Conservation (phyloP, 2,797 vertebrate genomes). For the Lithobates pipiens region DNA sequence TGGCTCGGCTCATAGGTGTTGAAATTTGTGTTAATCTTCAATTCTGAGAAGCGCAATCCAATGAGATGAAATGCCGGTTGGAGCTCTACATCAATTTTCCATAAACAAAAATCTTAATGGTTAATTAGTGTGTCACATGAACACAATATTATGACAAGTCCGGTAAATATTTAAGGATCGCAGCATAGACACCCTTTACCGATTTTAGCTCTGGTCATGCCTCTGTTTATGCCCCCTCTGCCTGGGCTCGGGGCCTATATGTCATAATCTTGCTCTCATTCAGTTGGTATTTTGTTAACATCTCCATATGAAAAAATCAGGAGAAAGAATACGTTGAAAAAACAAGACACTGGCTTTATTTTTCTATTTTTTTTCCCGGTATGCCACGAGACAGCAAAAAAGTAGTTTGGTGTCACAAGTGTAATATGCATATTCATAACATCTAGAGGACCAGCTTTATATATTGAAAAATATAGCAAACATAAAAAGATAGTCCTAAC, state of each 20-base stretch:
- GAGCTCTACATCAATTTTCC: conserved; percentile 36
- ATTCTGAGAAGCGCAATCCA: not conserved
- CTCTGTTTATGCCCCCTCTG: conserved; percentile 15
- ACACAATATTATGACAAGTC: conserved; percentile 55
- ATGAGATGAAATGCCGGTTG: conserved; percentile 7
- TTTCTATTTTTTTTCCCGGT: too few species aligned
- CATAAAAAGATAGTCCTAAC: too few species aligned
- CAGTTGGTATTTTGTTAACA: conserved; percentile 15
- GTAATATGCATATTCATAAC: too few species aligned
- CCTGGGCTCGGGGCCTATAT: not conserved
- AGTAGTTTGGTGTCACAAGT: too few species aligned
- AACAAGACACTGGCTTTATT: too few species aligned
- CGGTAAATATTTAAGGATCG: conserved; percentile 49
- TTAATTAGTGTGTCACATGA: conserved; percentile 53
- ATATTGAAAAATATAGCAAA: too few species aligned
- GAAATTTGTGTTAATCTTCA: not conserved
- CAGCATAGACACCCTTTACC: not conserved
- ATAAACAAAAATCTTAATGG: conserved; percentile 54
- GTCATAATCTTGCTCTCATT: not conserved
- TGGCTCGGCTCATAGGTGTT: not conserved
- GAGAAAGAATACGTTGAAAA: too few species aligned
- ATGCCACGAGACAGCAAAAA: too few species aligned
- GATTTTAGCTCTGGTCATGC: conserved; percentile 1
- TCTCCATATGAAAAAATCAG: too few species aligned
- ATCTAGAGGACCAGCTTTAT: too few species aligned